A percentile compares a stretch with the other conserved stretches of the same genome.
These are phyloP conservation scores for Drosophila melanica DNA, from an alignment of 1,140 invertebrate genomes.

Conservation along the genomic window DNA sequence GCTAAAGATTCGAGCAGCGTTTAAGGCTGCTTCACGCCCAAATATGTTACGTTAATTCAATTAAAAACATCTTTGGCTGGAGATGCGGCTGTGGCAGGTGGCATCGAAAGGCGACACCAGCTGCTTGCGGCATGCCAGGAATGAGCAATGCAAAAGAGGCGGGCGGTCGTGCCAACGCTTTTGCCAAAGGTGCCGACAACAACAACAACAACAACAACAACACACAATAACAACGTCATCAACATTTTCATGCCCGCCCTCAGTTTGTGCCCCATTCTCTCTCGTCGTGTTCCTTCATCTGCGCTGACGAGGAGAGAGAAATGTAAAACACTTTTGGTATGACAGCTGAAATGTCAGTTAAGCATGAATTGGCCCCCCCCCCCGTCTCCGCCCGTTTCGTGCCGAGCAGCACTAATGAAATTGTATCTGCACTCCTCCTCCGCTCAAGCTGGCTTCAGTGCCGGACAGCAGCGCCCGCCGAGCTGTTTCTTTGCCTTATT, in stretches of 20 bases:
- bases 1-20: slow-evolving; percentile 6
- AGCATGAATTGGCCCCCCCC: slow-evolving; percentile 62
- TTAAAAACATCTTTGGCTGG: slow-evolving; percentile 36
- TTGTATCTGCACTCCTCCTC: slow-evolving; percentile 16
- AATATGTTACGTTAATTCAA: slow-evolving; percentile 69
- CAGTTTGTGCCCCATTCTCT: background rate
- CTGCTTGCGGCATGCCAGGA: slow-evolving; percentile 77
- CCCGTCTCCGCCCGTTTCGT: background rate
- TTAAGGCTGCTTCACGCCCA: slow-evolving; percentile 26
- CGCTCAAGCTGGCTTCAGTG: slow-evolving; percentile 2
- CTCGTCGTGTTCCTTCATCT: slow-evolving; percentile 29
- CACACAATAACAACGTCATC: slow-evolving; percentile 47
- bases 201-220: slow-evolving; percentile 11
- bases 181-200: slow-evolving; percentile 38
- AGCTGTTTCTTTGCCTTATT: slow-evolving; percentile 32
- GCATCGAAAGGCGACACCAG: slow-evolving; percentile 61
- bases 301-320: slow-evolving; percentile 53
- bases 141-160: slow-evolving; percentile 47
- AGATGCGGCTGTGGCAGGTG: background rate
- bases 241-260: slow-evolving; percentile 31
- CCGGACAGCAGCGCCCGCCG: slow-evolving; percentile 19
- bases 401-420: slow-evolving; percentile 12
- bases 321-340: slow-evolving; percentile 80
- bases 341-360: slow-evolving; percentile 80
- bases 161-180: slow-evolving; percentile 56